These are phyloP conservation scores for Cheilosia impressa DNA, from an alignment of 2,888 invertebrate genomes.

Conservation along the genomic window DNA sequence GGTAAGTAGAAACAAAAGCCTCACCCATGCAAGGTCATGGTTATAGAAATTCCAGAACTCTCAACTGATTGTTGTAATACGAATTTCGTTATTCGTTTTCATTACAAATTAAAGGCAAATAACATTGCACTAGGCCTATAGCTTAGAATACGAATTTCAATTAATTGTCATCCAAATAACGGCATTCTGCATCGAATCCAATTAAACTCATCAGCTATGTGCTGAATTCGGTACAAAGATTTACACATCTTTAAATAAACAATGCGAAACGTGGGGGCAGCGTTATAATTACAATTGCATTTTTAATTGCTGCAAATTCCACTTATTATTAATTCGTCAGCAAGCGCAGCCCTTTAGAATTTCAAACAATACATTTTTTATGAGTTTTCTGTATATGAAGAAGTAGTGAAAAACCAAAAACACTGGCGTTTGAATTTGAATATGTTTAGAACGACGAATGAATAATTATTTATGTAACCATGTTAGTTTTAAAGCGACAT, in stretches of 20 bases:
- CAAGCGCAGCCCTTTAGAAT: slow-evolving; percentile 35
- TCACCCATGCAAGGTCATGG: not conserved
- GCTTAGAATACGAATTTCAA: not conserved
- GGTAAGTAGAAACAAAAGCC: not conserved
- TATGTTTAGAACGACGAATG: slow-evolving; percentile 16
- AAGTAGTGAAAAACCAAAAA: not conserved
- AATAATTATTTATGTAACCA: slow-evolving; percentile 10
- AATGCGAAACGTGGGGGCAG: slow-evolving; percentile 33
- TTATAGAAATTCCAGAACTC: not conserved
- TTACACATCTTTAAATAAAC: slow-evolving; percentile 35
- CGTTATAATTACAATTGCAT: slow-evolving; percentile 44
- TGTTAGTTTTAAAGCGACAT: slow-evolving; percentile 11
- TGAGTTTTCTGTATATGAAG: not conserved
- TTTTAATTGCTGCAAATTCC: slow-evolving; percentile 48
- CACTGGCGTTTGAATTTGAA: slow-evolving; percentile 9
- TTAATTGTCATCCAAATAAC: not conserved
- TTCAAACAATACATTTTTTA: slow-evolving; percentile 22
- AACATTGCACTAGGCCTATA: not conserved
- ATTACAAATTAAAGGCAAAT: not conserved
- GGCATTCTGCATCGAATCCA: not conserved
- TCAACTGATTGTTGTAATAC: not conserved
- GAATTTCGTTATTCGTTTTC: too few species aligned
- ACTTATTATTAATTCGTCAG: slow-evolving; percentile 47
- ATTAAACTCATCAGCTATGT: not conserved
- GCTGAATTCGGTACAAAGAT: slow-evolving; percentile 4